Conservation (phyloP, 2,113 vertebrate genomes). For the Ictalurus punctatus region DNA sequence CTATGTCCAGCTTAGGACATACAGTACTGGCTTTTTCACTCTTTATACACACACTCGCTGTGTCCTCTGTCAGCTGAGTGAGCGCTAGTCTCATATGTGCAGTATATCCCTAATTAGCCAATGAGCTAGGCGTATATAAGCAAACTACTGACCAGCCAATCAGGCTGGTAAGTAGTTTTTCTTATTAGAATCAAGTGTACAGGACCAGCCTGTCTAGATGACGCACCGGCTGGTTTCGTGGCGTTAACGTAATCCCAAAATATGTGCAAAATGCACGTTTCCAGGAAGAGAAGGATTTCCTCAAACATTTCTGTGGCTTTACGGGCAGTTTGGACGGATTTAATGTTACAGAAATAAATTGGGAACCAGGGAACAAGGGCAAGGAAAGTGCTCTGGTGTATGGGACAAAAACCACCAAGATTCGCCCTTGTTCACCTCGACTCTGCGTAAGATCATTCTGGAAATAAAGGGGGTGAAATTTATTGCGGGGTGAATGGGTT, state of each 20-base stretch:
- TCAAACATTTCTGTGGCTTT: slow-evolving; percentile 52
- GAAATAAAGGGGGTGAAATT: background rate
- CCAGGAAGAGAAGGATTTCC: slow-evolving; percentile 37
- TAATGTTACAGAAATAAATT: slow-evolving; percentile 22
- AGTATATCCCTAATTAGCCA: background rate
- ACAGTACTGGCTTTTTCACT: background rate
- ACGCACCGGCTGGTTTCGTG: slow-evolving; percentile 42
- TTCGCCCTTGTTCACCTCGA: slow-evolving; percentile 50
- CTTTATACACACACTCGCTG: background rate
- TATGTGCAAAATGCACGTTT: slow-evolving; percentile 42
- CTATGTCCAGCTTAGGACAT: background rate
- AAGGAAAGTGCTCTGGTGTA: background rate
- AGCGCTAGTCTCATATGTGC: background rate
- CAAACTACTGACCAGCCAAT: background rate
- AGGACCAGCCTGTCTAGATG: slow-evolving; percentile 41
- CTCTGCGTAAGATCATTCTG: slow-evolving; percentile 5
- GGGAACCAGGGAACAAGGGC: slow-evolving; percentile 1
- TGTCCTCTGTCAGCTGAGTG: background rate
- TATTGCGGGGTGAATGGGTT: background rate
- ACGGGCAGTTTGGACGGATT: background rate
- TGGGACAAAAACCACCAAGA: background rate
- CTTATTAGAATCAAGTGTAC: background rate
- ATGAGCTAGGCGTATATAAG: background rate
- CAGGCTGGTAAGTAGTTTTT: background rate
- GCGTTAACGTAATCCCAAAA: slow-evolving; percentile 29